A percentile compares a stretch with the other conserved stretches of the same genome.
phyloP scores from a whole-genome alignment of 1,140 invertebrate genomes.

The Atta colombica region DNA sequence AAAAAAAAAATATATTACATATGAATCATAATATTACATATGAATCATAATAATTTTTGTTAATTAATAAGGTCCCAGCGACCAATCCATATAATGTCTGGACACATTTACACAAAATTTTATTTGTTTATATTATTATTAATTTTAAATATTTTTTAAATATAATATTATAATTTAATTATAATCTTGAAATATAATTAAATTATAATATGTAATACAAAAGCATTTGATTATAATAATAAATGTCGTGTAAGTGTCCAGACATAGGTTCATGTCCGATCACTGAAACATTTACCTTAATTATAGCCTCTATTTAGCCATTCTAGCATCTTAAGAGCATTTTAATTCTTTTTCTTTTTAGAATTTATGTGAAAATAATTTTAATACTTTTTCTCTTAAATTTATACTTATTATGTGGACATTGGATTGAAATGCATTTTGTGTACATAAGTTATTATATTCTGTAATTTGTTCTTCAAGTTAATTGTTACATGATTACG shows the following conservation, averaged over 20 bases:
- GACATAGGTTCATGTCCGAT: too few species aligned
- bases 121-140: too few species aligned
- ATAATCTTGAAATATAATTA: too few species aligned
- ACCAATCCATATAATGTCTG: too few species aligned
- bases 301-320: background rate
- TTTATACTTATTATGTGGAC: background rate
- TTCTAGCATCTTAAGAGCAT: background rate
- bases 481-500: constrained; percentile 18
- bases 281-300: background rate
- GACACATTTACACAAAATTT: too few species aligned
- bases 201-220: too few species aligned
- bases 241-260: too few species aligned
- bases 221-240: too few species aligned
- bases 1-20: too few species aligned
- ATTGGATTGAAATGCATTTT: background rate
- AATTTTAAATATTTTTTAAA: too few species aligned
- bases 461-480: constrained; percentile 24
- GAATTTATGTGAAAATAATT: background rate
- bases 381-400: background rate
- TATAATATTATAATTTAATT: too few species aligned
- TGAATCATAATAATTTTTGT: background rate
- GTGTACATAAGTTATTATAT: background rate
- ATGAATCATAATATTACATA: background rate
- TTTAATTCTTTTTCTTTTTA: background rate
- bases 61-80: background rate